A percentile compares a stretch with the other conserved stretches of the same genome.
These are phyloP conservation scores for Pinna nobilis DNA, from an alignment of 1,140 invertebrate species.

Conservation along the genomic window DNA sequence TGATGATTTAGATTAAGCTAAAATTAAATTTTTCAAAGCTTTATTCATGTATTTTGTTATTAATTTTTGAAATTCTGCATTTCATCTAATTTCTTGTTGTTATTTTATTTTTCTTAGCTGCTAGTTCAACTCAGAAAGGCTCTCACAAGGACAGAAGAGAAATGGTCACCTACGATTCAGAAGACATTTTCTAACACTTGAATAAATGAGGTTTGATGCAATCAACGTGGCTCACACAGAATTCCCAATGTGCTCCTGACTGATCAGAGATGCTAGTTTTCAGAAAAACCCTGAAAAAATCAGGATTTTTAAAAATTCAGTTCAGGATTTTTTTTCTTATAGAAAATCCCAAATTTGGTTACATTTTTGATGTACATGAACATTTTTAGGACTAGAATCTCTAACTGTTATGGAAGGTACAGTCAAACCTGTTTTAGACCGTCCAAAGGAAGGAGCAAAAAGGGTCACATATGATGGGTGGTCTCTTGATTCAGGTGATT, in stretches of 20 bases:
- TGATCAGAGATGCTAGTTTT: not conserved
- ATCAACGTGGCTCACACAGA: no score
- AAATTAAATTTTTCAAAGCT: not conserved
- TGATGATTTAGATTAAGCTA: no score
- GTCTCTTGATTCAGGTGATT: no score
- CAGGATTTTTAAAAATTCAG: no score
- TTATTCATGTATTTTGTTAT: not conserved
- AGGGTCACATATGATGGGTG: no score
- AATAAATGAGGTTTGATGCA: not conserved
- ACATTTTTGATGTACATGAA: no score
- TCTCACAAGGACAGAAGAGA: slow-evolving; percentile 68
- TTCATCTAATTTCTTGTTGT: not conserved
- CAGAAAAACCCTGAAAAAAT: not conserved
- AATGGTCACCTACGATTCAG: slow-evolving; percentile 70
- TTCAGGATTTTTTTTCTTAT: no score
- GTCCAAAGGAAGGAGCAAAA: no score
- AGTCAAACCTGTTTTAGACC: no score
- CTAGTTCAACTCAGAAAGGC: slow-evolving; percentile 88
- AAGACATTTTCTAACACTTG: slow-evolving; percentile 57
- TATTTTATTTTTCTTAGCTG: slow-evolving; percentile 76
- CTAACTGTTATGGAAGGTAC: no score
- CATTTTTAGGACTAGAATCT: not conserved
- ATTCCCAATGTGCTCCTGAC: no score
- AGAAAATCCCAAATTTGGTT: no score
- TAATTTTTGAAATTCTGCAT: not conserved